Conservation (phyloP, 2,888 invertebrate genomes). For the Cabera pusaria region DNA sequence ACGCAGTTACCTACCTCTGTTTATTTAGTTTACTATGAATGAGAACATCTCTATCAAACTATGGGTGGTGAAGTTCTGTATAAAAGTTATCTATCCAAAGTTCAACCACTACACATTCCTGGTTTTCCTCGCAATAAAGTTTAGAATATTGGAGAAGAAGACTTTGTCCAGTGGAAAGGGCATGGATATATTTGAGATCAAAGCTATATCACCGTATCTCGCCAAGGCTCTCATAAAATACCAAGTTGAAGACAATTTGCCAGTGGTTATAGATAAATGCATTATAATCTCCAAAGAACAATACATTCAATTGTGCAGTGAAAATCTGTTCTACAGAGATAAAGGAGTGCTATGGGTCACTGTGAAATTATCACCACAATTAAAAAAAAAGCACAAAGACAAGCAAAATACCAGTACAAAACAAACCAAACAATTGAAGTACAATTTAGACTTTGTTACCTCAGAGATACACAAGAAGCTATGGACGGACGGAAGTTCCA, state of each 20-base stretch:
- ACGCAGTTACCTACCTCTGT: too few relatives aligned
- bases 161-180: conserved; percentile 26
- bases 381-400: conserved; percentile 50
- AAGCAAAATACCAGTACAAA: conserved; percentile 34
- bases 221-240: conserved; percentile 49
- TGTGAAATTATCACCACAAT: conserved; percentile 54
- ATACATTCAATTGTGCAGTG: conserved; percentile 65
- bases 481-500: conserved; percentile 47
- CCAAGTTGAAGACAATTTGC: conserved; percentile 50
- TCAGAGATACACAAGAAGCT: conserved; percentile 67
- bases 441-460: conserved; percentile 57
- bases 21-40: conserved; percentile 65
- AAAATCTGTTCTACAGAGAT: conserved; percentile 75
- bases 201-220: conserved; percentile 51
- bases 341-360: conserved; percentile 71
- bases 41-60: conserved; percentile 53
- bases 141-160: conserved; percentile 56
- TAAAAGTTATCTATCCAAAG: conserved; percentile 76
- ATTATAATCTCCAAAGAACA: conserved; percentile 64
- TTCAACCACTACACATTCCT: conserved; percentile 69
- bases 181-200: conserved; percentile 57
- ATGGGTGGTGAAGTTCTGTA: conserved; percentile 75
- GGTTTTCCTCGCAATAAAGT: conserved; percentile 70
- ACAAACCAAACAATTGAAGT: conserved; percentile 43
- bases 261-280: conserved; percentile 62